These are phyloP conservation scores for Eudorcas thomsonii DNA, from an alignment of 2,113 vertebrate species.

Conservation along the genomic window DNA sequence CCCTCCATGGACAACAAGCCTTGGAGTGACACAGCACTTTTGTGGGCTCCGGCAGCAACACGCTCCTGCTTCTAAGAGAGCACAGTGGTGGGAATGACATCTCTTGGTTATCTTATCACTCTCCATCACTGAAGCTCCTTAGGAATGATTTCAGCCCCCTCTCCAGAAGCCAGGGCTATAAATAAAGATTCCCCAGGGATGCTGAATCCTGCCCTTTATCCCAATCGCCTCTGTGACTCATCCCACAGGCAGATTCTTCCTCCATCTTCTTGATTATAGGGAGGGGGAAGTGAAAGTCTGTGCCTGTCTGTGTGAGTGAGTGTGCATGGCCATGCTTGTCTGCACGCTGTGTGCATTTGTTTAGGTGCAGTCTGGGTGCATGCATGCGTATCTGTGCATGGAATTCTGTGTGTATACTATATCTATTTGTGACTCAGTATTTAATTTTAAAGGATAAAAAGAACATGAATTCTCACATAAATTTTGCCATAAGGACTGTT, in stretches of 20 bases:
- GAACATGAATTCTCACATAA: not conserved
- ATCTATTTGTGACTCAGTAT: not conserved
- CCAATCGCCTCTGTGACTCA: slow-evolving; percentile 76
- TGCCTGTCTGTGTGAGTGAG: not conserved
- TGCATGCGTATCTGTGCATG: not conserved
- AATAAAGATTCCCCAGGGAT: slow-evolving; percentile 80
- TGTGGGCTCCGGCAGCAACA: slow-evolving; percentile 47
- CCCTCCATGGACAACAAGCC: not conserved
- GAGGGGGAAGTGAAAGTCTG: not conserved
- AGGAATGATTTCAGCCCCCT: slow-evolving; percentile 69
- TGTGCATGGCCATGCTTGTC: not conserved
- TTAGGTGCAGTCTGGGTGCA: not conserved
- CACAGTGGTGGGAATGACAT: slow-evolving; percentile 59
- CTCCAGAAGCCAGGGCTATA: slow-evolving; percentile 73
- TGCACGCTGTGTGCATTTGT: not conserved
- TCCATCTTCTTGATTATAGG: slow-evolving; percentile 60
- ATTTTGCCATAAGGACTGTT: not conserved
- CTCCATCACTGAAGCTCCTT: slow-evolving; percentile 64
- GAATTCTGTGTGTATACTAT: not conserved
- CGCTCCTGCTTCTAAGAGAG: slow-evolving; percentile 10
- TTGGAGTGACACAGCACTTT: slow-evolving; percentile 50
- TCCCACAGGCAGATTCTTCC: slow-evolving; percentile 62
- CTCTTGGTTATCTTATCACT: slow-evolving; percentile 65
- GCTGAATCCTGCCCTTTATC: slow-evolving; percentile 70
- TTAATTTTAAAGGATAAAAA: not conserved